Evolutionary conservation across 1,140 invertebrate species (phyloP).

Genomic region (Thaumatotibia leucotreta): DNA sequence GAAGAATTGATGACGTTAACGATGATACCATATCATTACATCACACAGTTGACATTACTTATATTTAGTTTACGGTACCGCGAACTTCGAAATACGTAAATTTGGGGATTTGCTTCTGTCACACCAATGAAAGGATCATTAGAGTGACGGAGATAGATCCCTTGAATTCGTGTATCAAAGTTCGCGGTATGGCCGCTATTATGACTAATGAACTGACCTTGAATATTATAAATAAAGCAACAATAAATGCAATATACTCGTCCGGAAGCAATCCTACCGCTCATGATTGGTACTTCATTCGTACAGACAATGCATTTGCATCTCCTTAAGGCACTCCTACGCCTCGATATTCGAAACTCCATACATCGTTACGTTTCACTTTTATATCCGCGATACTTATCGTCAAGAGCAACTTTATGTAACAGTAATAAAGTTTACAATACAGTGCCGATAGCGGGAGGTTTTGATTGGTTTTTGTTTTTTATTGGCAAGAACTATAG

Average conservation of each 20-base stretch:
- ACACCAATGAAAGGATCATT: too few relatives aligned
- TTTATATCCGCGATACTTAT: slow-evolving; percentile 20
- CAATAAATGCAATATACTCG: neutral
- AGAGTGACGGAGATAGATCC: too few relatives aligned
- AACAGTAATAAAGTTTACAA: neutral
- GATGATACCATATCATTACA: too few relatives aligned
- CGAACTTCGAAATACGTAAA: too few relatives aligned
- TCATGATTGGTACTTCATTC: neutral
- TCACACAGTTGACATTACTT: too few relatives aligned
- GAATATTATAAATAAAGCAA: too few relatives aligned
- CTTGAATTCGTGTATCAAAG: too few relatives aligned
- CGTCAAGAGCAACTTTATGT: neutral
- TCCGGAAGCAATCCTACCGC: neutral
- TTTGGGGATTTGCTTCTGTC: too few relatives aligned
- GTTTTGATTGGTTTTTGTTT: neutral
- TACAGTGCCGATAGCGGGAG: neutral
- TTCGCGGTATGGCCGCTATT: too few relatives aligned
- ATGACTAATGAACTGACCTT: too few relatives aligned
- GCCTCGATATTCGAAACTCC: slow-evolving; percentile 41
- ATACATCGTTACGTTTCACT: slow-evolving; percentile 45
- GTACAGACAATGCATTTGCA: neutral
- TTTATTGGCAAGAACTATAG: neutral
- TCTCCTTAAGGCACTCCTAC: slow-evolving; percentile 22
- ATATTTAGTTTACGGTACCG: too few relatives aligned
- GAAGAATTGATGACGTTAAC: too few relatives aligned